Evolutionary conservation across 1,140 invertebrate species (phyloP).

Genomic region (Brachionus asplanchnoidis): DNA sequence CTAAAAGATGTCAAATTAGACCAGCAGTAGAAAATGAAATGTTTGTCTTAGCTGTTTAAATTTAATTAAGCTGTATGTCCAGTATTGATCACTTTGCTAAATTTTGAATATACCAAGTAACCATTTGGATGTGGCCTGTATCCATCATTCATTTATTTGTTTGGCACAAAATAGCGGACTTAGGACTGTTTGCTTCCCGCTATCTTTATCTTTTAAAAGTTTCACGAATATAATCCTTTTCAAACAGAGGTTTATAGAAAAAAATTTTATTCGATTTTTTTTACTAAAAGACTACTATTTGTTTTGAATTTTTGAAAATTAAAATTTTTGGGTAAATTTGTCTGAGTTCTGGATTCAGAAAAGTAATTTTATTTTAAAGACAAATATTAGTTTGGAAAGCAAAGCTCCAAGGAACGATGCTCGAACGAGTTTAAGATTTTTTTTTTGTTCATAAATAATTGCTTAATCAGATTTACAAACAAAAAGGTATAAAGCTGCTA

Average conservation of each 20-base stretch:
- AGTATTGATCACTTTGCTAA: background rate
- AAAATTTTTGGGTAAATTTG: background rate
- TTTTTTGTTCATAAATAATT: background rate
- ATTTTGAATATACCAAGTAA: background rate
- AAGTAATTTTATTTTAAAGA: background rate
- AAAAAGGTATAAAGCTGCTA: background rate
- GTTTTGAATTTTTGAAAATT: background rate
- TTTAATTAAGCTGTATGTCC: conserved; percentile 1
- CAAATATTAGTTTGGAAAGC: background rate
- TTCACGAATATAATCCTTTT: background rate
- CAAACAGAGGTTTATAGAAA: background rate
- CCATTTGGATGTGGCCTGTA: conserved; percentile 5
- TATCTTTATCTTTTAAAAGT: background rate
- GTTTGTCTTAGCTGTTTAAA: conserved; percentile 15
- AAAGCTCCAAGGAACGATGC: background rate
- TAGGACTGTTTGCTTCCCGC: background rate
- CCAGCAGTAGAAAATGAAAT: conserved; percentile 11
- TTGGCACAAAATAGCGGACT: background rate
- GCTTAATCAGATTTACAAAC: background rate
- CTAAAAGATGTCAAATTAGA: conserved; percentile 28
- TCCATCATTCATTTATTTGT: background rate
- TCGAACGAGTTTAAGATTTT: background rate
- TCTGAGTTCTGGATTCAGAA: background rate
- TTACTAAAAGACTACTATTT: background rate
- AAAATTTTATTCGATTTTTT: background rate